Evolutionary conservation across 37 sponge, comb jelly and placozoan species (phyloP).

Genomic region (Cliona cf. orientalis): DNA sequence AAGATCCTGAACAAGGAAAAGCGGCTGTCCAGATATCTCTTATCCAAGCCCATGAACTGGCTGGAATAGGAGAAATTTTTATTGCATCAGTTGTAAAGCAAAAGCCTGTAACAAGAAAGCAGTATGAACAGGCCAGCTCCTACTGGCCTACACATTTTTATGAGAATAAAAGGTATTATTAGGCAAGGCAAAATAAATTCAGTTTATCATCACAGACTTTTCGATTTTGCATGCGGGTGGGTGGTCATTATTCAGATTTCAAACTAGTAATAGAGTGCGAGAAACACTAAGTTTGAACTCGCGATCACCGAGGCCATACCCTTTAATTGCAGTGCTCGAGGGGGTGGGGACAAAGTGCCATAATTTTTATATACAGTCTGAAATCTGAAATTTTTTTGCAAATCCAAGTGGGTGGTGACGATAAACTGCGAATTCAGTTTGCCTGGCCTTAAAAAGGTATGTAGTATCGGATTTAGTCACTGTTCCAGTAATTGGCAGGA

Average conservation of each 20-base stretch:
- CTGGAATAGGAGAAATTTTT: constrained; percentile 39
- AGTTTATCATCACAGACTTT: neutral
- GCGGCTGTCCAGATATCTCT: neutral
- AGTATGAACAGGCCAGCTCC: constrained; percentile 56
- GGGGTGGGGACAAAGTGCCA: too few species aligned
- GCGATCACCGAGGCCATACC: too few species aligned
- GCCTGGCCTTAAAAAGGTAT: too few species aligned
- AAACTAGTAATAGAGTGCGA: too few species aligned
- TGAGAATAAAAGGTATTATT: constrained; percentile 80
- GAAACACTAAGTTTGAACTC: too few species aligned
- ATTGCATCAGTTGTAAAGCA: constrained; percentile 44
- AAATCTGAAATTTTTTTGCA: too few species aligned
- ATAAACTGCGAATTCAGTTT: too few species aligned
- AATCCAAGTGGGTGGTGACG: too few species aligned
- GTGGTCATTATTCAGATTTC: neutral
- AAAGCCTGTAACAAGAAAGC: constrained; percentile 79
- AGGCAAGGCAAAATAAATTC: neutral
- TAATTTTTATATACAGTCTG: too few species aligned
- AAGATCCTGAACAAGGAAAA: neutral
- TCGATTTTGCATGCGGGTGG: neutral
- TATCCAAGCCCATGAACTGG: neutral
- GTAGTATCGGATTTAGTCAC: too few species aligned
- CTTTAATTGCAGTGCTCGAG: too few species aligned
- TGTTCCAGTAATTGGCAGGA: too few species aligned
- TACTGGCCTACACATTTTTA: constrained; percentile 84